These are phyloP conservation scores for Rhinoraja longicauda DNA, from an alignment of 2,797 vertebrate species.

Conservation along the genomic window DNA sequence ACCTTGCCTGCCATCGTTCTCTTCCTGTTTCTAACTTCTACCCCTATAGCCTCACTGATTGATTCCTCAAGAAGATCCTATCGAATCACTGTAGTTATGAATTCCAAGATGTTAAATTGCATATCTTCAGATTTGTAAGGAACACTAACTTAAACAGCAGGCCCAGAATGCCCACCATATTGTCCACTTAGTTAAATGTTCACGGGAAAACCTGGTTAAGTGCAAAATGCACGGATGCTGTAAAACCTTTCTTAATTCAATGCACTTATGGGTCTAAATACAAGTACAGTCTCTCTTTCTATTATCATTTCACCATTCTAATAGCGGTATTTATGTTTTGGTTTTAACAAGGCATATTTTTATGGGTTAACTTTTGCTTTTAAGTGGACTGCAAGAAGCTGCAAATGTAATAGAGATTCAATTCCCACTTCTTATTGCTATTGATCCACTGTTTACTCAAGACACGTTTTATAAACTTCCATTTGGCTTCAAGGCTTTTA, in stretches of 20 bases:
- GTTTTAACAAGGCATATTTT: neutral
- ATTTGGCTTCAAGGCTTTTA: neutral
- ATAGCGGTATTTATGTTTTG: neutral
- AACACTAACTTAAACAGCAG: neutral
- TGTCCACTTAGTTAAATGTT: neutral
- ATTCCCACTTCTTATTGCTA: neutral
- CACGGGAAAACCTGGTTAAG: neutral
- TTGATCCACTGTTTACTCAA: slow-evolving; percentile 6
- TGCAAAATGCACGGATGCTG: neutral
- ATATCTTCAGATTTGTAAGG: neutral
- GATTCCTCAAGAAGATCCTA: too few relatives aligned
- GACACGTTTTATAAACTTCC: neutral
- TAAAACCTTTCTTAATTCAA: neutral
- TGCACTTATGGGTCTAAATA: neutral
- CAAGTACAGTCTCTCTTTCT: neutral
- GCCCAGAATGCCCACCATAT: neutral
- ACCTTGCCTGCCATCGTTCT: too few relatives aligned
- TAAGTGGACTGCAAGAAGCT: neutral
- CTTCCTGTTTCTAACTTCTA: too few relatives aligned
- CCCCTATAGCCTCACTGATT: too few relatives aligned
- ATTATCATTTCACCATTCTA: neutral
- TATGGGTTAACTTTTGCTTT: neutral
- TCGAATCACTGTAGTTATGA: too few relatives aligned
- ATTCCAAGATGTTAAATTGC: too few relatives aligned
- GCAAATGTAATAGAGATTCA: neutral